Evolutionary conservation across 30 jellyfish, hydroid and myxozoan species (phyloP), one percentile per base, ranked within the genome.

Genomic region (Aurelia coerulea): DNA sequence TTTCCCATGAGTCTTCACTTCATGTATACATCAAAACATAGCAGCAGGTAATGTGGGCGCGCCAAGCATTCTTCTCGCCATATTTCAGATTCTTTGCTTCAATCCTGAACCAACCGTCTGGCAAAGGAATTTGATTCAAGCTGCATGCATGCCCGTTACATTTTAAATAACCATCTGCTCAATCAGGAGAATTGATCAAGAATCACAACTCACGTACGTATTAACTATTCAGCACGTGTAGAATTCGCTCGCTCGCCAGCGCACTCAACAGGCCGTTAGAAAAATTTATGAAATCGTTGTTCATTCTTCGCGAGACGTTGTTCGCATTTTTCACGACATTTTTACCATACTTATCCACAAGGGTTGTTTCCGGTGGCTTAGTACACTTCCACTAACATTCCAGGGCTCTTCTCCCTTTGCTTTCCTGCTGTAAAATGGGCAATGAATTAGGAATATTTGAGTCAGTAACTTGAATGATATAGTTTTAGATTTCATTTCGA

Each of bases 11-110:
- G 91, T 69, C 91, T 66, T 54, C 91, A 50, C 70, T 80, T 59
- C 69, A 74, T 71, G 91, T 60, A 76, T 76, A 59, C 86, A 76
- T 76, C 86, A 82, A 82, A 82, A 82, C 91, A 82, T 82, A 66
- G 85, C 91, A 82, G 85, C 91, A 82, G 85, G 91, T 68, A 83
- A 73, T 76, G 93, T 92, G 98, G 98, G 98, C 98, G 98, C 97
- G 98, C 98, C 98, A 76, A 78, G 85, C 98, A 92, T 92, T 78
- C 95, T 88, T 92, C 74, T 42, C 74, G 75, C 84, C 92, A 88
- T 88, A 78, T 59, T 88, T 88, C 85, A 68, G 85, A 88, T 88
- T 88, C 97, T 80, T 88, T 63, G 29, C 93, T 58, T 58, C 85
- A 86, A 86, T 77, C 84, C 91, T 82, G 85, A 82, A 82, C 69